phyloP scores from a whole-genome alignment of 2,113 vertebrate species.

The Nothobranchius furzeri region DNA sequence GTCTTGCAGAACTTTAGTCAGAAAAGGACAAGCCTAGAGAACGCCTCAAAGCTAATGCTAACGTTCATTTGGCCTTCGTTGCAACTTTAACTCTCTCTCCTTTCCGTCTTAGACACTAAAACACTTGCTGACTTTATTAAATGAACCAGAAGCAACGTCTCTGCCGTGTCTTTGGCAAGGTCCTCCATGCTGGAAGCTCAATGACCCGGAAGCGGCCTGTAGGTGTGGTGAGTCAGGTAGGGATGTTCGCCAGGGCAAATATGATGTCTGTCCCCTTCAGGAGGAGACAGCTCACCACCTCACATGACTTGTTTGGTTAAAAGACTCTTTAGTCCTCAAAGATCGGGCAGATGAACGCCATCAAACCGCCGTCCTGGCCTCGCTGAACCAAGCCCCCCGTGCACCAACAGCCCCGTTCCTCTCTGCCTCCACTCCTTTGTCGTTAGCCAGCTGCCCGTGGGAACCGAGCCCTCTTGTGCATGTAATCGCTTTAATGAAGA shows the following conservation, averaged over 20 bases:
- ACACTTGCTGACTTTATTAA: slow-evolving; percentile 55
- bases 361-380: slow-evolving; percentile 40
- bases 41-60: slow-evolving; percentile 39
- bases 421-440: slow-evolving; percentile 41
- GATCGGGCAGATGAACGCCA: slow-evolving; percentile 47
- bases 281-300: slow-evolving; percentile 51
- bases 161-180: slow-evolving; percentile 75
- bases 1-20: slow-evolving; percentile 28
- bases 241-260: slow-evolving; percentile 47
- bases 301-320: slow-evolving; percentile 44
- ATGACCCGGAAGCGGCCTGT: slow-evolving; percentile 78
- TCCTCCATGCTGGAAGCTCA: slow-evolving; percentile 66
- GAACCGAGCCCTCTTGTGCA: slow-evolving; percentile 62
- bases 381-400: slow-evolving; percentile 8
- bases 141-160: slow-evolving; percentile 68
- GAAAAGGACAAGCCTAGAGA: slow-evolving; percentile 51
- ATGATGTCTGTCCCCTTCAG: slow-evolving; percentile 65
- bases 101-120: slow-evolving; percentile 47
- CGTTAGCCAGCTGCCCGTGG: slow-evolving; percentile 69
- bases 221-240: slow-evolving; percentile 81
- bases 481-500: slow-evolving; percentile 82
- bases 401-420: slow-evolving; percentile 25
- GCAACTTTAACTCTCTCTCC: slow-evolving; percentile 41
- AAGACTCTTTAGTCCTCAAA: slow-evolving; percentile 53
- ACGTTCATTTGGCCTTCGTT: slow-evolving; percentile 58